Conservation (phyloP, 2,113 vertebrate species). For the Onychostruthus taczanowskii region DNA sequence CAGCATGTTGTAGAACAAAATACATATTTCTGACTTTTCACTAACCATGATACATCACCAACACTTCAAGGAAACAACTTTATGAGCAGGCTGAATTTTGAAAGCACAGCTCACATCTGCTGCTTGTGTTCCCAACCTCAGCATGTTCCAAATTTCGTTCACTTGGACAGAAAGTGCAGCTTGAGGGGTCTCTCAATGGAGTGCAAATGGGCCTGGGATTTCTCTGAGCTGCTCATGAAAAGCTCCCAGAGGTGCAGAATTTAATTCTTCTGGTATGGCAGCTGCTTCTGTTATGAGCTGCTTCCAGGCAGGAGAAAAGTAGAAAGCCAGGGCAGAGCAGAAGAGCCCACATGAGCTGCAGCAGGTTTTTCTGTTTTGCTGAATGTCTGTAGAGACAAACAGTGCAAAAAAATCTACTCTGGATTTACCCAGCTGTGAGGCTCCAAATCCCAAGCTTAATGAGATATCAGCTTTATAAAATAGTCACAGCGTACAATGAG, state of each 20-base stretch:
- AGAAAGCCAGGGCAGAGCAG: background rate
- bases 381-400: background rate
- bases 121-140: background rate
- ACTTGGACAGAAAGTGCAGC: background rate
- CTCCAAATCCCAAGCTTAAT: background rate
- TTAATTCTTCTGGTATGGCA: background rate
- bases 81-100: background rate
- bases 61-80: background rate
- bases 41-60: background rate
- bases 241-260: background rate
- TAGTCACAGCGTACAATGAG: background rate
- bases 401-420: background rate
- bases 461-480: background rate
- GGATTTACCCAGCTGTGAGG: background rate
- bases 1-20: background rate
- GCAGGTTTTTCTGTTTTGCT: rapidly evolving
- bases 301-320: background rate
- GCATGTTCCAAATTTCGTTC: background rate
- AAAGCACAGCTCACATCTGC: background rate
- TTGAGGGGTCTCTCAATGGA: background rate
- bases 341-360: background rate
- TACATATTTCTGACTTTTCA: background rate
- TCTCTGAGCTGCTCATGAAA: background rate
- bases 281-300: background rate
- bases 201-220: background rate